These are phyloP conservation scores for Busseola fusca DNA, from an alignment of 2,888 invertebrate genomes.

Conservation along the genomic window DNA sequence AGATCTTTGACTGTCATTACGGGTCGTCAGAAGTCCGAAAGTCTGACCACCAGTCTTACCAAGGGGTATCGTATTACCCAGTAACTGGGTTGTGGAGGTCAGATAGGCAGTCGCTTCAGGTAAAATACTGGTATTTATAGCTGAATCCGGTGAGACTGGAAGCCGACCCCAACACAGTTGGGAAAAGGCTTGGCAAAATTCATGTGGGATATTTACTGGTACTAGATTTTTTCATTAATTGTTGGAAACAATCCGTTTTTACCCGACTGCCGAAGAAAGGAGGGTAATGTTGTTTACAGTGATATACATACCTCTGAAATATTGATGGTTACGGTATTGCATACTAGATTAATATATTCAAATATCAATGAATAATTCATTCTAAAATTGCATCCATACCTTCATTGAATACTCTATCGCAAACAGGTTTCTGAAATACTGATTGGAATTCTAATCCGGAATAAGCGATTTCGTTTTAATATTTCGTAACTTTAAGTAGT, in stretches of 20 bases:
- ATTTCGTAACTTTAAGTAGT: conserved; percentile 44
- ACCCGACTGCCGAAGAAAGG: too few relatives aligned
- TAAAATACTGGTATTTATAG: too few relatives aligned
- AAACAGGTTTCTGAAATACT: conserved; percentile 53
- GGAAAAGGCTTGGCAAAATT: too few relatives aligned
- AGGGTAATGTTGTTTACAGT: too few relatives aligned
- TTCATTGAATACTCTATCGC: conserved; percentile 54
- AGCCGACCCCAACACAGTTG: too few relatives aligned
- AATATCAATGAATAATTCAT: conserved; percentile 52
- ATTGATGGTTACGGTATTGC: conserved; percentile 29
- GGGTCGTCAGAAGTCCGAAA: too few relatives aligned
- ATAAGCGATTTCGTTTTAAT: conserved; percentile 50
- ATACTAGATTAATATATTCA: conserved; percentile 52
- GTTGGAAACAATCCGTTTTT: conserved; percentile 5
- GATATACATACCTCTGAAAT: background rate
- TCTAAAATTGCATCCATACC: conserved; percentile 55
- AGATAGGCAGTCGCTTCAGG: too few relatives aligned
- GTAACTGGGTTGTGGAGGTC: too few relatives aligned
- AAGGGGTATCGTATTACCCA: too few relatives aligned
- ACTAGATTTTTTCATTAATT: background rate
- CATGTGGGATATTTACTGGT: background rate
- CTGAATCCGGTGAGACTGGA: too few relatives aligned
- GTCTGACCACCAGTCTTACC: too few relatives aligned
- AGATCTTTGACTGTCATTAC: too few relatives aligned
- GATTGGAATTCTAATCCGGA: conserved; percentile 45